These are phyloP conservation scores for Sceloporus tristichus DNA, from an alignment of 2,113 vertebrate species.

Conservation along the genomic window DNA sequence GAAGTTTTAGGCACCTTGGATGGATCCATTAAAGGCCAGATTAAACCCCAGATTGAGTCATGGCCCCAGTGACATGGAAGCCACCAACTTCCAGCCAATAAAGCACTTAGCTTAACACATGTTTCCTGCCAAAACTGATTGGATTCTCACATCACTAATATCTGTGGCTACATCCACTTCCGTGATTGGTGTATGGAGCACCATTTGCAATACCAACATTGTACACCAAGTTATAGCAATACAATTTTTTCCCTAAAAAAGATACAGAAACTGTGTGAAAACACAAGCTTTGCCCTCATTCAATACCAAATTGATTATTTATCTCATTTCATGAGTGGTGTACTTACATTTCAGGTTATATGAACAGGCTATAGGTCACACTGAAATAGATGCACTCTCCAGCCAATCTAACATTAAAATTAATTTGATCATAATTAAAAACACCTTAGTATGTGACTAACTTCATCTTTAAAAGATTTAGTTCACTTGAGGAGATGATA, in stretches of 20 bases:
- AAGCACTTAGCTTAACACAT: no score
- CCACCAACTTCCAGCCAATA: no score
- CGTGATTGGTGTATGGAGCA: no score
- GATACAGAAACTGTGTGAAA: neutral
- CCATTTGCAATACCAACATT: neutral
- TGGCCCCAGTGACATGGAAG: no score
- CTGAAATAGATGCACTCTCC: neutral
- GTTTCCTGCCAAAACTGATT: no score
- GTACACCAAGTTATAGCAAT: neutral
- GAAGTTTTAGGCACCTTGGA: no score
- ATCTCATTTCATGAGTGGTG: neutral
- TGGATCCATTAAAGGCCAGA: no score
- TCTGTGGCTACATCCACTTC: no score
- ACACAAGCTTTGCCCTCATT: neutral
- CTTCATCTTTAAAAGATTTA: constrained; percentile 8
- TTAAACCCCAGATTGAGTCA: no score
- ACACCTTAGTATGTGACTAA: neutral
- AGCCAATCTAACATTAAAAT: neutral
- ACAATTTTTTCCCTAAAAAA: neutral
- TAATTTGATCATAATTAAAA: neutral
- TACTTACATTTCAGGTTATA: neutral
- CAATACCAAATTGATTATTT: neutral
- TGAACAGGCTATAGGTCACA: neutral
- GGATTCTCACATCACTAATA: no score
- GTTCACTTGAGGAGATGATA: neutral